Evolutionary conservation across 2,113 vertebrate species (phyloP).

Genomic region (Chloebia gouldiae): DNA sequence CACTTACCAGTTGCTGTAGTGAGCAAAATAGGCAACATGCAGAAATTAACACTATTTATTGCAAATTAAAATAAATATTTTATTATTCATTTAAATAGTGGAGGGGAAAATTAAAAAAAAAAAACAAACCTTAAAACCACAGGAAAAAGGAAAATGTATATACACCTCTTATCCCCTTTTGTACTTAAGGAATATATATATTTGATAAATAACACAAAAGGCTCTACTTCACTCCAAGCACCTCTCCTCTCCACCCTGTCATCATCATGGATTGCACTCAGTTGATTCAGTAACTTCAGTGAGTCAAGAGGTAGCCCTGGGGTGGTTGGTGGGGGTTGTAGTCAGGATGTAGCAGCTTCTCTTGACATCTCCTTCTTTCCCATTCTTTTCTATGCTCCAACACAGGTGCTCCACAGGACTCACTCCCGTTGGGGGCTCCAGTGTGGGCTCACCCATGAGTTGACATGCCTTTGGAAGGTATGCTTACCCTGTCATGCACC

Average conservation of each 20-base stretch:
- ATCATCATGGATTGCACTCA: background rate
- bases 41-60: background rate
- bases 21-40: background rate
- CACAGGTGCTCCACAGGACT: rapidly evolving
- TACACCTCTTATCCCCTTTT: background rate
- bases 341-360: background rate
- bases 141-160: background rate
- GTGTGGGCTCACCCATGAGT: background rate
- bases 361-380: background rate
- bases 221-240: background rate
- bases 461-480: background rate
- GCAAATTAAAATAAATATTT: background rate
- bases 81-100: background rate
- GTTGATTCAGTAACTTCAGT: background rate
- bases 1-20: background rate
- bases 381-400: background rate
- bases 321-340: background rate
- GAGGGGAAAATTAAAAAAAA: background rate
- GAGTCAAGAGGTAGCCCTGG: background rate
- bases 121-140: rapidly evolving
- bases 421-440: background rate
- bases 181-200: background rate
- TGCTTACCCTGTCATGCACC: background rate
- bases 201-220: background rate
- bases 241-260: background rate